Evolutionary conservation across 2,113 vertebrate genomes (phyloP).

Genomic region (Phrynosoma platyrhinos): DNA sequence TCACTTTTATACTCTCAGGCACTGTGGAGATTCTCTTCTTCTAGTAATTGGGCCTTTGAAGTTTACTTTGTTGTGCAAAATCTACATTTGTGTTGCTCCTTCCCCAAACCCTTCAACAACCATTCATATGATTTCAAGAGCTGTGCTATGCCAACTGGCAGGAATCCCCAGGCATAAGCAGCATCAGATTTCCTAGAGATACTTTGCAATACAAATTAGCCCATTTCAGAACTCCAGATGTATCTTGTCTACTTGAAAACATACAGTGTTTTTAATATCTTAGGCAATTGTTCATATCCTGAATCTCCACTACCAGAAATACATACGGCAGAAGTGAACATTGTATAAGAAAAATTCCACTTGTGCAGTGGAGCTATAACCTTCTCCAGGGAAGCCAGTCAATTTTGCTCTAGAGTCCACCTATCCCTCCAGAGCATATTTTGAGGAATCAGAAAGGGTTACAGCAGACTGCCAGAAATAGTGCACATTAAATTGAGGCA

Average conservation of each 20-base stretch:
- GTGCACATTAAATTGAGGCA: too few species aligned
- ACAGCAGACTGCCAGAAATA: too few species aligned
- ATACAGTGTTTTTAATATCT: slow-evolving; percentile 3
- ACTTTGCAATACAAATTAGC: slow-evolving; percentile 37
- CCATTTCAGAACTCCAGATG: neutral
- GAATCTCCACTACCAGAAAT: neutral
- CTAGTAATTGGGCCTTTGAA: slow-evolving; percentile 15
- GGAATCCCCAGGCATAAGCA: slow-evolving; percentile 18
- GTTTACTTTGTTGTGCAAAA: slow-evolving; percentile 22
- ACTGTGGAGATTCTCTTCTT: slow-evolving; percentile 24
- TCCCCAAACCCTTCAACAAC: slow-evolving; percentile 25
- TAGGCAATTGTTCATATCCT: neutral
- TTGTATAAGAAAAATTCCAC: too few species aligned
- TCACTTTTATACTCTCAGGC: neutral
- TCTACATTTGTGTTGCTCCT: neutral
- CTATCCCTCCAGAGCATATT: neutral
- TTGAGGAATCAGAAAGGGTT: too few species aligned
- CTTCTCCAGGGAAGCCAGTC: neutral
- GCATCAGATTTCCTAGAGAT: slow-evolving; percentile 30
- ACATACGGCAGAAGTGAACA: neutral
- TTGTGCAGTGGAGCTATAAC: too few species aligned
- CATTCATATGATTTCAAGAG: slow-evolving; percentile 29
- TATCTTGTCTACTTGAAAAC: slow-evolving; percentile 13
- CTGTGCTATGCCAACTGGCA: slow-evolving; percentile 44
- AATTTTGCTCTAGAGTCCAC: neutral